Conservation (phyloP, 2,888 invertebrate genomes). For the Herminia tarsipennalis region DNA sequence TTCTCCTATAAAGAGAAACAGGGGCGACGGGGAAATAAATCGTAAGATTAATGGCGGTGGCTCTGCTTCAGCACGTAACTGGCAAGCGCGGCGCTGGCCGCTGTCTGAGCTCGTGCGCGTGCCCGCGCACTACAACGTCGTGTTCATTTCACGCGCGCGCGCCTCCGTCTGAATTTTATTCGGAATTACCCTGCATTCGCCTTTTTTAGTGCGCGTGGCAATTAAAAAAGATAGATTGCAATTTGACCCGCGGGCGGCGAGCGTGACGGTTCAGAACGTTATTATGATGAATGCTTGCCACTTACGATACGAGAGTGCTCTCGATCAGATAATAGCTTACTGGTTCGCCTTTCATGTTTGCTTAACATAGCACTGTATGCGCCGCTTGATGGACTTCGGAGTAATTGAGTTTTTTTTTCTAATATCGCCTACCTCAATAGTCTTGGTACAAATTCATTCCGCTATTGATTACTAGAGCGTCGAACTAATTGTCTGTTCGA, state of each 20-base stretch:
- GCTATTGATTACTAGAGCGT: constrained; percentile 12
- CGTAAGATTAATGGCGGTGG: constrained; percentile 66
- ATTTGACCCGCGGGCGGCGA: constrained; percentile 79
- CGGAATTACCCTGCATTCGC: constrained; percentile 67
- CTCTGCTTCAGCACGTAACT: constrained; percentile 49
- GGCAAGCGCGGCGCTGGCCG: constrained; percentile 18
- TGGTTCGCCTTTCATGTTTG: constrained; percentile 71
- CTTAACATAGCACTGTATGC: constrained; percentile 62
- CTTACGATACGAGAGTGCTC: constrained; percentile 67
- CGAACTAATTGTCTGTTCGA: constrained; percentile 4
- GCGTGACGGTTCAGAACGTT: constrained; percentile 78
- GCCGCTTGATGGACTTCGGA: constrained; percentile 64
- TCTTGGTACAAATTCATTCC: constrained; percentile 28
- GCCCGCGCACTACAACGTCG: constrained; percentile 43
- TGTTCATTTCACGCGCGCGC: constrained; percentile 76
- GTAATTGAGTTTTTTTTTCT: constrained; percentile 73
- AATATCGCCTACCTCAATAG: constrained; percentile 27
- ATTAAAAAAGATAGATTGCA: constrained; percentile 84
- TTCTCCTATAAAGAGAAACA: constrained; percentile 67
- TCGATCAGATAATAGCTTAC: constrained; percentile 73
- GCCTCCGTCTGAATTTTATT: constrained; percentile 68
- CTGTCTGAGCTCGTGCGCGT: constrained; percentile 41
- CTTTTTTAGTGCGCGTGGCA: constrained; percentile 74
- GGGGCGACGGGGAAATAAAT: constrained; percentile 71
- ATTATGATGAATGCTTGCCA: constrained; percentile 78